Conservation (phyloP, 2,797 vertebrate species). For the Neostethus bicornis region DNA sequence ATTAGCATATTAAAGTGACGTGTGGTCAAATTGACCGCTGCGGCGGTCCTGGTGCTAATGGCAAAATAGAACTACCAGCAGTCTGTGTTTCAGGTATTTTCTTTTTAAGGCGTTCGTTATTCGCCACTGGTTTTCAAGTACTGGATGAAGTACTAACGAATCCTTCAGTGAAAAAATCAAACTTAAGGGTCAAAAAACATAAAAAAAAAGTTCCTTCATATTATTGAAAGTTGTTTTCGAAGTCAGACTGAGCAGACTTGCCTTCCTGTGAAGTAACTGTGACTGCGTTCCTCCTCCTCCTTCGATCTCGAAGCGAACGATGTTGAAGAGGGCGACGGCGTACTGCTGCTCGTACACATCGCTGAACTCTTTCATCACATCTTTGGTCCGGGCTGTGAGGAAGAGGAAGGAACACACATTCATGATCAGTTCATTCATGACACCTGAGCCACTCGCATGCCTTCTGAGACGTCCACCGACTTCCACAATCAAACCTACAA, state of each 20-base stretch:
- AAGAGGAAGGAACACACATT: slow-evolving; percentile 15
- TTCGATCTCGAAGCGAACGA: slow-evolving; percentile 92
- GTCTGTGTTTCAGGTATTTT: too few relatives aligned
- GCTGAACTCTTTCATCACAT: slow-evolving; percentile 86
- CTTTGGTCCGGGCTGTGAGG: slow-evolving; percentile 82
- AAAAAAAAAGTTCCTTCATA: neutral
- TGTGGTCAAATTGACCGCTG: too few relatives aligned
- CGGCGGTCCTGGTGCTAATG: too few relatives aligned
- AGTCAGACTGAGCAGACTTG: slow-evolving; percentile 50
- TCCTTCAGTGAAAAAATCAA: neutral
- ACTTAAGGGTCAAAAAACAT: neutral
- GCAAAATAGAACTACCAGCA: too few relatives aligned
- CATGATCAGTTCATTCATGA: neutral
- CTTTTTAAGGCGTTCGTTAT: too few relatives aligned
- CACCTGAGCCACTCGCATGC: neutral
- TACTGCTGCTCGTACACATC: slow-evolving; percentile 88
- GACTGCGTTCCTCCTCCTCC: slow-evolving; percentile 84
- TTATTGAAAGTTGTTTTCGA: neutral
- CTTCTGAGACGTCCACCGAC: too few relatives aligned
- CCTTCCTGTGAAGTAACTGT: slow-evolving; percentile 94
- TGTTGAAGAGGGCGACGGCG: slow-evolving; percentile 91
- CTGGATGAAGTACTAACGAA: neutral
- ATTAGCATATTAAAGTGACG: too few relatives aligned
- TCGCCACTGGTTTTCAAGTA: neutral
- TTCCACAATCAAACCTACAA: too few relatives aligned